phyloP scores from a whole-genome alignment of 2,113 vertebrate species.

The Pygoscelis antarcticus region DNA sequence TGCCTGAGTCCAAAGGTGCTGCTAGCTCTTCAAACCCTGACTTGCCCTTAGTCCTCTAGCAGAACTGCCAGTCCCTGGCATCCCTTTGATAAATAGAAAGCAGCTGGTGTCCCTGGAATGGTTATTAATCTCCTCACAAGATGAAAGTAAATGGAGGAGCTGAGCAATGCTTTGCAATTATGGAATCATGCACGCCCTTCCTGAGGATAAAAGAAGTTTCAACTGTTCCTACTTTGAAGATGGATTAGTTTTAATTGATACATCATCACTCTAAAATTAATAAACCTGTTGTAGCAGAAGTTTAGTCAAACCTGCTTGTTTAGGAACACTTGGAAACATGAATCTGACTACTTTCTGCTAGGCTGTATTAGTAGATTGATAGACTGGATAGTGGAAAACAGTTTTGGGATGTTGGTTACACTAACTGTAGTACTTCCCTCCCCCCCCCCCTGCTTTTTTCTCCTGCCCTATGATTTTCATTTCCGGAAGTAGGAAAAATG shows the following conservation, averaged over 20 bases:
- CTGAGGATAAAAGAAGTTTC: slow-evolving; percentile 29
- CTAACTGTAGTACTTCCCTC: background rate
- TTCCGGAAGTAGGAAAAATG: background rate
- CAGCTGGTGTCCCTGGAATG: slow-evolving; percentile 56
- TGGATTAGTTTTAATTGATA: slow-evolving; percentile 49
- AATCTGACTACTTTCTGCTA: background rate
- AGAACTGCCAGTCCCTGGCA: slow-evolving; percentile 4
- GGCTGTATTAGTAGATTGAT: background rate
- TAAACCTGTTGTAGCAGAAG: background rate
- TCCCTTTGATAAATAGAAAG: slow-evolving; percentile 65
- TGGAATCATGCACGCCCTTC: background rate
- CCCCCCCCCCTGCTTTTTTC: background rate
- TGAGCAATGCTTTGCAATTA: slow-evolving; percentile 64
- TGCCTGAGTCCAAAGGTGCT: background rate
- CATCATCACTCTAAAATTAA: slow-evolving; percentile 24
- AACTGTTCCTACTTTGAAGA: background rate
- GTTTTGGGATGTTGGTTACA: background rate
- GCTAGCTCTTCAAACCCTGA: background rate
- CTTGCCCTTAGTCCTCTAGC: background rate
- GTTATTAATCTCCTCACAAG: slow-evolving; percentile 68
- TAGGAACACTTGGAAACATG: background rate
- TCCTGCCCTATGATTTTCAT: background rate
- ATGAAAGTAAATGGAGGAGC: slow-evolving; percentile 47
- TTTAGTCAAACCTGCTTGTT: background rate
- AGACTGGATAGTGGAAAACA: background rate